Conservation (phyloP, 2,113 vertebrate species). For the Phasianus colchicus region DNA sequence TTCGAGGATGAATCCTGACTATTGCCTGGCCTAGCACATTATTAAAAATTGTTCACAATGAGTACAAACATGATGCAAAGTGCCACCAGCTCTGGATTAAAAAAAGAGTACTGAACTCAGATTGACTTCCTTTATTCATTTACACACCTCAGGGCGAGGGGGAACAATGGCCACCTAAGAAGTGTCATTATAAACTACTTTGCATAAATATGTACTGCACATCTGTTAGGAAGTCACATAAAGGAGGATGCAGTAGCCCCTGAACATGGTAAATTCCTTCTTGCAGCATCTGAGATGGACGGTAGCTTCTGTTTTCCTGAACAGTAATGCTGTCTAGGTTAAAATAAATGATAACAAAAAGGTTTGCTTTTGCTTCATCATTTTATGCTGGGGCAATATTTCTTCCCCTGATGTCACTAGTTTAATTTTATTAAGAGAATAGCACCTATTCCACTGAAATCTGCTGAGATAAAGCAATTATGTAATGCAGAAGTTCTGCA, state of each 20-base stretch:
- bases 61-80: neutral
- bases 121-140: neutral
- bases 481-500: slow-evolving; percentile 33
- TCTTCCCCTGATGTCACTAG: slow-evolving; percentile 47
- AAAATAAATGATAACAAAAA: neutral
- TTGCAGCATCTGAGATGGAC: neutral
- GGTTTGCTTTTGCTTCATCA: neutral
- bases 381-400: slow-evolving; percentile 20
- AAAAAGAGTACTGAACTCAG: neutral
- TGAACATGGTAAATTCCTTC: neutral
- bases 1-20: neutral
- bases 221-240: neutral
- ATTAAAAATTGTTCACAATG: neutral
- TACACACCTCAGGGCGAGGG: neutral
- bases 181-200: neutral
- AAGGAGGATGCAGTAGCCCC: neutral
- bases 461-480: slow-evolving; percentile 58
- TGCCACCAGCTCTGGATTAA: neutral
- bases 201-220: neutral
- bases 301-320: neutral
- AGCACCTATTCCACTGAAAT: slow-evolving; percentile 26
- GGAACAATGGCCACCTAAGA: neutral
- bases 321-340: neutral
- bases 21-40: neutral
- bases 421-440: slow-evolving; percentile 54